A percentile compares a stretch with the other conserved stretches of the same genome.
Conservation (phyloP, 1,140 invertebrate species). For the Diorhabda carinulata region DNA sequence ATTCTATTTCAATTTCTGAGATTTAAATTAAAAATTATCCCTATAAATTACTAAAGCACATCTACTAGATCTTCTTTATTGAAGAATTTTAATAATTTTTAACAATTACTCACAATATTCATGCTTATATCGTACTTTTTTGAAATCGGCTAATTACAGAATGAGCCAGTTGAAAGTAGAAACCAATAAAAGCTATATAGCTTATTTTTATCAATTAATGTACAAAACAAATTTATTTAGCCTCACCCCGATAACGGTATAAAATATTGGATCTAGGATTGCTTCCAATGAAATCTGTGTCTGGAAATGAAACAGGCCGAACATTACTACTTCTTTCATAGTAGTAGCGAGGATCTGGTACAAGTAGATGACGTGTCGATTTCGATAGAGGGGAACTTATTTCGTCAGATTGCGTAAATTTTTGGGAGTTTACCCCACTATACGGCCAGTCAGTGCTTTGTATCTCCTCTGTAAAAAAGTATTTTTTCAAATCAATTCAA, state of each 20-base stretch:
- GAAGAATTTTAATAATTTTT: slow-evolving; percentile 53
- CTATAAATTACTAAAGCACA: too few species aligned
- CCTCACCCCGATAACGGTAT: slow-evolving; percentile 39
- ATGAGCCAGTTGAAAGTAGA: too few species aligned
- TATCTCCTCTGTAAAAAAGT: slow-evolving; percentile 46
- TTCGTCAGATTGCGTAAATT: slow-evolving; percentile 76
- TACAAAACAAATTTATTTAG: not conserved
- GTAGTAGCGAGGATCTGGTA: slow-evolving; percentile 66
- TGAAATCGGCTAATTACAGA: too few species aligned
- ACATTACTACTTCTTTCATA: slow-evolving; percentile 53
- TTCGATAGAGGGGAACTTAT: slow-evolving; percentile 70
- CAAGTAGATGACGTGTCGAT: slow-evolving; percentile 73
- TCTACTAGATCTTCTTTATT: too few species aligned
- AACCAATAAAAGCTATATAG: too few species aligned
- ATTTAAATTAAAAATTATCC: too few species aligned
- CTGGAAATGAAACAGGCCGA: slow-evolving; percentile 41
- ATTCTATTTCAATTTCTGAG: too few species aligned
- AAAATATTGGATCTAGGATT: slow-evolving; percentile 31
- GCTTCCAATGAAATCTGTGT: slow-evolving; percentile 31
- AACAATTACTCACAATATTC: too few species aligned
- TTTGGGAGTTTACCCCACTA: slow-evolving; percentile 69
- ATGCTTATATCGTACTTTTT: too few species aligned
- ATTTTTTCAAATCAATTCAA: too few species aligned
- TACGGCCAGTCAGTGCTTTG: slow-evolving; percentile 68
- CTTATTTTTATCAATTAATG: not conserved